Evolutionary conservation across 1,140 invertebrate species (phyloP).

Genomic region (Bombus waltoni): DNA sequence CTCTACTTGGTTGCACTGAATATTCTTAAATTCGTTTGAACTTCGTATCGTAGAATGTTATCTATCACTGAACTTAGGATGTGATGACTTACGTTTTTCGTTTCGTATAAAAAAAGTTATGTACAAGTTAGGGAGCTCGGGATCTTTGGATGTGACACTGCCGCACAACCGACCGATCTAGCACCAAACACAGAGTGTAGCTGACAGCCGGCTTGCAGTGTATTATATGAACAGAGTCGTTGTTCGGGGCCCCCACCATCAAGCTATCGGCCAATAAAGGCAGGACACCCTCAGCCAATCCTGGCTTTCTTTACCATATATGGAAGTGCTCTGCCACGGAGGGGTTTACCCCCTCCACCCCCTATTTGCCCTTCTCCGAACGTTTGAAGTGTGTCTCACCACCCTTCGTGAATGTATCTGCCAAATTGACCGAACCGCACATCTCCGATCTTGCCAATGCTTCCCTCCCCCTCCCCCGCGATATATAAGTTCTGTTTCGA

Average conservation of each 20-base stretch:
- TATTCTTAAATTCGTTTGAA: neutral
- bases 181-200: slow-evolving; percentile 79
- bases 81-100: slow-evolving; percentile 73
- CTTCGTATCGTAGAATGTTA: neutral
- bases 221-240: slow-evolving; percentile 79
- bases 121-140: slow-evolving; percentile 70
- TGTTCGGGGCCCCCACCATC: slow-evolving; percentile 68
- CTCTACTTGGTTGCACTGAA: slow-evolving; percentile 22
- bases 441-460: slow-evolving; percentile 40
- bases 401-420: slow-evolving; percentile 56
- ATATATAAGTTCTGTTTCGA: slow-evolving; percentile 11
- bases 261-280: slow-evolving; percentile 76
- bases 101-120: slow-evolving; percentile 74
- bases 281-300: slow-evolving; percentile 81
- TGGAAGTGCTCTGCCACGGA: slow-evolving; percentile 78
- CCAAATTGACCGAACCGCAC: slow-evolving; percentile 57
- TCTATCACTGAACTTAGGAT: slow-evolving; percentile 30
- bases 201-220: slow-evolving; percentile 72
- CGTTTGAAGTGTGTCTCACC: slow-evolving; percentile 43
- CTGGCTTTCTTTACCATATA: slow-evolving; percentile 84
- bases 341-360: slow-evolving; percentile 60
- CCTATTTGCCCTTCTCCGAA: neutral
- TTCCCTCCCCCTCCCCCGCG: neutral
- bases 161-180: slow-evolving; percentile 66
- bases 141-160: slow-evolving; percentile 58